Base-by-base conservation (phyloP, 1,140 invertebrate genomes). In the Drosophila varians region DNA sequence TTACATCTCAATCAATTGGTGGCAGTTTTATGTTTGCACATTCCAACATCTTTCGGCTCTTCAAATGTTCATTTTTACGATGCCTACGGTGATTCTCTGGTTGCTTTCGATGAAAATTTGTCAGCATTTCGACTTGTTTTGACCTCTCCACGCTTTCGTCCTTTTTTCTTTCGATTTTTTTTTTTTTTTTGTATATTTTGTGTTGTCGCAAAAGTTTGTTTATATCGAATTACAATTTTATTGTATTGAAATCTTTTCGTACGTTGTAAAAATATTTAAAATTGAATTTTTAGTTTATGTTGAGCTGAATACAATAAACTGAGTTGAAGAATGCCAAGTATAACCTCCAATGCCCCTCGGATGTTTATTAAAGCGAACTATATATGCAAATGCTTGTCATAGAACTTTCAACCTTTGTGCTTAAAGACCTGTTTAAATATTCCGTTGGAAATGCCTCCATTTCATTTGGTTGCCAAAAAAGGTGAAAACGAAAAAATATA, bases 1-100 rank as follows among this genome's bases (percentile, higher is more conserved):
- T 86, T 87, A 86, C 80, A 86, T 86, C 80, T 87, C 80, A 86
- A 86, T 86, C 80, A 86, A 86, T 87, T 86, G 80, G 82, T 80
- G 80, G 80, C 82, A 66, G 76, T 80, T 86, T 87, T 86, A 86
- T 86, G 82, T 80, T 80, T 74, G 80, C 73, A 87, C 82, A 86
- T 86, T 86, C 74, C 82, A 65, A 87, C 80, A 80, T 69, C 68
- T 86, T 80, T 86, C 72, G 80, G 72, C 72, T 61, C 66, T 68
- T 72, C 36, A 74, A 84, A 83, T 86, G 80, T 68, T 86, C 76
- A 64, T 68, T 79, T 83, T 86, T 86, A 86, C 69, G 80, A 87
- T 48, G 76, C 80, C 80, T 80, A 68, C 77, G 76, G 80, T 65
- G 62, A 62, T 78, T 84, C 36, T 43, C 21, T 25, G 25, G 19